A percentile compares a stretch with the other conserved stretches of the same genome.
These are phyloP conservation scores for Beris chalybata DNA, from an alignment of 2,888 invertebrate genomes.

Conservation along the genomic window DNA sequence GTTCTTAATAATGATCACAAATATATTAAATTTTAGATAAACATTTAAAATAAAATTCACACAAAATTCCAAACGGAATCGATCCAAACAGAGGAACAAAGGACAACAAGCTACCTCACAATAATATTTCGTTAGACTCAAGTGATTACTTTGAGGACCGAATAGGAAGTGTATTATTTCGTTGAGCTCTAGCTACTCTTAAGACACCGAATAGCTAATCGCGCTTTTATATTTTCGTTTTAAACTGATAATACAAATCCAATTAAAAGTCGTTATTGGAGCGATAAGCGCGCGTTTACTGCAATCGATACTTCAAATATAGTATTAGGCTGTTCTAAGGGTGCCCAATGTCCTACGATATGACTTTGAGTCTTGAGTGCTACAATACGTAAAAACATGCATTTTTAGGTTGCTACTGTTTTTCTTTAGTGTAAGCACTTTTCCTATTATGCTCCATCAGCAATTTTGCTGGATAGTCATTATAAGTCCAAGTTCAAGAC, in stretches of 20 bases:
- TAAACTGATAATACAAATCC: slow-evolving; percentile 23
- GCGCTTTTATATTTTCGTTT: slow-evolving; percentile 25
- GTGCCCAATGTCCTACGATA: background rate
- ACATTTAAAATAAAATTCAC: background rate
- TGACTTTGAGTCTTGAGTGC: too few relatives aligned
- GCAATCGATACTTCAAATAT: background rate
- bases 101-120: slow-evolving; percentile 13
- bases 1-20: slow-evolving; percentile 5
- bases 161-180: background rate
- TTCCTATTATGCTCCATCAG: too few relatives aligned
- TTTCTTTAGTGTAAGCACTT: too few relatives aligned
- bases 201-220: slow-evolving; percentile 1
- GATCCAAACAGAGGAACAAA: slow-evolving; percentile 4
- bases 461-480: too few relatives aligned
- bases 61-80: background rate
- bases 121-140: slow-evolving; percentile 17
- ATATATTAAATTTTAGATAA: background rate
- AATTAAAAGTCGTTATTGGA: background rate
- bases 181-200: too few relatives aligned
- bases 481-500: too few relatives aligned
- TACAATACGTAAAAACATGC: too few relatives aligned
- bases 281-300: background rate
- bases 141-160: slow-evolving; percentile 25
- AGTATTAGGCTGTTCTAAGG: background rate
- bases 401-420: too few relatives aligned